Base-by-base conservation (phyloP, 2,888 invertebrate genomes). In the Lysandra bellargus region DNA sequence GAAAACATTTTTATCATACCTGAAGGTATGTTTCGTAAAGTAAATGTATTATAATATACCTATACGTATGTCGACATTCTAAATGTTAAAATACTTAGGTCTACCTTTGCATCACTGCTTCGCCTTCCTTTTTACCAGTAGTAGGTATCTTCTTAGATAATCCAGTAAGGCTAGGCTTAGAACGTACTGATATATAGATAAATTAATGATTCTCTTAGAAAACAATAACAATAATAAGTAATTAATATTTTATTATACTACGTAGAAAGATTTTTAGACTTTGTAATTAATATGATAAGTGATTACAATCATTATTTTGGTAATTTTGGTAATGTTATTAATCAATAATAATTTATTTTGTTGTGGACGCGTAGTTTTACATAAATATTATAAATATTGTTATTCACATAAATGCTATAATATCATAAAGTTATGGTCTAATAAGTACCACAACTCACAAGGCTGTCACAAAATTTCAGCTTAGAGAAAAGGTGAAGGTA, bases 111-210 rank as follows among this genome's bases (percentile, higher is more conserved):
- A 30, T 64, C 23, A 64, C 64, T 64, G 64, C 64, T 64, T 64
- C 30, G 64, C 30, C 64, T 64, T 64, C 30, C 64, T 64, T 64
- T 64, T 64, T 64, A 64, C 30, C 30, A 64, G 30, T 30, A 49
- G 75, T 49, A n/a, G 53, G 9, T 49, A 30, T 64, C 30, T 64
- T 64, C 64, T 30, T 64, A 64, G 12, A 61, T 61, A 64, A 30
- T 30, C 30, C 64, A 23, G 61, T 74, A 44, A 40, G 40, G 9
- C 23, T 75, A 53, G 75, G 44, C 1, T 75, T 75, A 75, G 75
- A 53, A 75, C 4, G 75, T 75, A 75, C 75, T 75, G 75, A 75
- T 9, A 49, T 75, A 75, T 75, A 75, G 30, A 53, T 73, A 53
- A 44, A n/a, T 9, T 23, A 49, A 30, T 57, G 4, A 57, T 53